Base-by-base conservation (phyloP, 2,113 vertebrate species). In the Picathartes gymnocephalus region DNA sequence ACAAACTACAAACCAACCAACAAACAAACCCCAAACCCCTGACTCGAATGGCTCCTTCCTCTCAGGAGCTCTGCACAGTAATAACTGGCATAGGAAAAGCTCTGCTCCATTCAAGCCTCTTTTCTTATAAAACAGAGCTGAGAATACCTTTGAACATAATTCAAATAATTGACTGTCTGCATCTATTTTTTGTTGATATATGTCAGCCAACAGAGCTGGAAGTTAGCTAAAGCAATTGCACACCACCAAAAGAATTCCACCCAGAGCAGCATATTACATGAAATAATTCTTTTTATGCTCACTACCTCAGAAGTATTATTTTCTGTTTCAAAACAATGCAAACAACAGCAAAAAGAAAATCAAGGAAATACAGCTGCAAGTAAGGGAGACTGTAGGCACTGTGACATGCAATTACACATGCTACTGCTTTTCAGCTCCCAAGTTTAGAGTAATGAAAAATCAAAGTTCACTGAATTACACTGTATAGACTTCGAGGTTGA, bases 111-210 rank as follows among this genome's bases (percentile, higher is more conserved):
- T 81, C 65, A 40, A 92, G 15, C 37, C 94, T 33, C 35, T 80
- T 92, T 14, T 42, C 84, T 90, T 17, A 22, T 58, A 37, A 70
- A 86, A 35, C 37, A 92, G 92, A 90, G 31, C 92, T 47, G 42
- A 76, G 78, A 95, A 73, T 45, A 30, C n/a, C 27, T 81, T 60
- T 77, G 61, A 78, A 37, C 24, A 53, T 61, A 60, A 69, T 90
- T 58, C 68, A 92, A 84, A 88, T 96, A 93, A 96, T 95, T 92
- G 95, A 86, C 58, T 92, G 39, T n/a, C 89, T 77, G 47, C 73
- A 44, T 73, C 73, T 92, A 50, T 92, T 94, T 94, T 96, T 87
- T 79, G 81, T 86, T 95, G 60, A 53, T 91, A 42, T 21, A 51
- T 83, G 68, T 90, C 91, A 91, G 25, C 47, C 48, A 89, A 57